Conservation (phyloP, 2,888 invertebrate genomes). For the Lomographa bimaculata region DNA sequence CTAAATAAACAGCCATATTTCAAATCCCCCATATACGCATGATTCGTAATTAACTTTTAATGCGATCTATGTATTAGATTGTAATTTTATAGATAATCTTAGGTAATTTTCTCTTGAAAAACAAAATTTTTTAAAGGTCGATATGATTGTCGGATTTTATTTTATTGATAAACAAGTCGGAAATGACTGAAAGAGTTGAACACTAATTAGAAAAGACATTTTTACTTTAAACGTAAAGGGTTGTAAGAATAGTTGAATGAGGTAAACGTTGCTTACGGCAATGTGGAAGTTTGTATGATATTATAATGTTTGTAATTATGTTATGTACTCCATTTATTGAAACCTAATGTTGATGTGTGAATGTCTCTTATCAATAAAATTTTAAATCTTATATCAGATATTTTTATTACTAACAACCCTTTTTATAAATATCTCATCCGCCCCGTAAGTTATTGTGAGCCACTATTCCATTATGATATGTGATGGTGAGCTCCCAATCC, state of each 20-base stretch:
- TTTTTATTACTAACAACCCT: slow-evolving; percentile 25
- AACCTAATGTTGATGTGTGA: slow-evolving; percentile 81
- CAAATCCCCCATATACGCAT: slow-evolving; percentile 9
- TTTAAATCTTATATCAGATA: slow-evolving; percentile 46
- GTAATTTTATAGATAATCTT: slow-evolving; percentile 21
- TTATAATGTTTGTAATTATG: slow-evolving; percentile 57
- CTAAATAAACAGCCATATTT: slow-evolving; percentile 17
- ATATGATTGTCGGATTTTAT: slow-evolving; percentile 11
- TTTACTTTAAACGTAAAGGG: slow-evolving; percentile 28
- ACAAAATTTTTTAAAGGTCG: slow-evolving; percentile 4
- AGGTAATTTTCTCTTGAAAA: slow-evolving; percentile 18
- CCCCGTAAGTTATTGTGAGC: no score
- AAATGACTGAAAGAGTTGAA: slow-evolving; percentile 7
- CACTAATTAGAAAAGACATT: slow-evolving; percentile 17
- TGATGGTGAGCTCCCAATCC: no score
- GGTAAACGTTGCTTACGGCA: slow-evolving; percentile 49
- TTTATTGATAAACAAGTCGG: slow-evolving; percentile 10
- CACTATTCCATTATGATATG: no score
- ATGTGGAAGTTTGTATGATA: slow-evolving; percentile 62
- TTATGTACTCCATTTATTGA: slow-evolving; percentile 64
- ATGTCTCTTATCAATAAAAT: slow-evolving; percentile 83
- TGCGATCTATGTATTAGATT: slow-evolving; percentile 17
- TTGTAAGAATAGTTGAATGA: slow-evolving; percentile 34
- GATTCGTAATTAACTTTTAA: slow-evolving; percentile 12
- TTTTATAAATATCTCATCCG: slow-evolving; percentile 16